A percentile compares a stretch with the other conserved stretches of the same genome.
phyloP scores from a whole-genome alignment of 2,888 invertebrate species.

The Caradrina kadenii region DNA sequence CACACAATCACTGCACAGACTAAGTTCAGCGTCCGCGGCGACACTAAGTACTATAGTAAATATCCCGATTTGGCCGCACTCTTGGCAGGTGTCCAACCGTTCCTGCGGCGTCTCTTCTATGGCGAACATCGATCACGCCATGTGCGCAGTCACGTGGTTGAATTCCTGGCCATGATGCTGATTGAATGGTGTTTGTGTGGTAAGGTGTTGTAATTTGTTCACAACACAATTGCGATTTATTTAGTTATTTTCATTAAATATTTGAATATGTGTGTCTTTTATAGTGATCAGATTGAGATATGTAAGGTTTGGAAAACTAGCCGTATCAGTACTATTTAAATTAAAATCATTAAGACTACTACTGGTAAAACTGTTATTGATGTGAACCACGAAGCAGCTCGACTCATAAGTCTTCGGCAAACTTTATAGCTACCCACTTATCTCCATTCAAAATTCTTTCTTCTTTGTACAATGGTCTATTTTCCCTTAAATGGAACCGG shows the following conservation, averaged over 20 bases:
- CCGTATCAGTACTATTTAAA: background rate
- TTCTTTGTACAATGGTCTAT: background rate
- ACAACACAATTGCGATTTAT: slow-evolving; percentile 9
- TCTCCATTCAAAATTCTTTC: background rate
- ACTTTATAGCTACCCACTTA: background rate
- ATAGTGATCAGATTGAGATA: too few relatives aligned
- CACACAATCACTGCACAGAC: slow-evolving; percentile 19
- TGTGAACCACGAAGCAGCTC: background rate
- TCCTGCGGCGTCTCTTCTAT: slow-evolving; percentile 61
- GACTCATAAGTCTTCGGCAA: background rate
- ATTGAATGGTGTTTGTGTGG: slow-evolving; percentile 38
- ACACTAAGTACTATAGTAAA: slow-evolving; percentile 73
- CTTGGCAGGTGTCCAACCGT: slow-evolving; percentile 81
- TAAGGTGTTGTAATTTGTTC: slow-evolving; percentile 33
- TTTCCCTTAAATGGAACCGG: background rate
- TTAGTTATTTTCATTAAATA: slow-evolving; percentile 1
- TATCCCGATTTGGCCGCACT: slow-evolving; percentile 78
- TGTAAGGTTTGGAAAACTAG: background rate
- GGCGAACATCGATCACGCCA: slow-evolving; percentile 77
- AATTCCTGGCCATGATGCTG: slow-evolving; percentile 54
- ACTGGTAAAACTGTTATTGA: too few relatives aligned
- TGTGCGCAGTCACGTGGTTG: slow-evolving; percentile 70
- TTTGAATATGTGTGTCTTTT: too few relatives aligned
- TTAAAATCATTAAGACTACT: too few relatives aligned
- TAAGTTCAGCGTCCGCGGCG: slow-evolving; percentile 72